A percentile compares a stretch with the other conserved stretches of the same genome.
Conservation (phyloP, 1,140 invertebrate genomes). For the Halictus rubicundus region DNA sequence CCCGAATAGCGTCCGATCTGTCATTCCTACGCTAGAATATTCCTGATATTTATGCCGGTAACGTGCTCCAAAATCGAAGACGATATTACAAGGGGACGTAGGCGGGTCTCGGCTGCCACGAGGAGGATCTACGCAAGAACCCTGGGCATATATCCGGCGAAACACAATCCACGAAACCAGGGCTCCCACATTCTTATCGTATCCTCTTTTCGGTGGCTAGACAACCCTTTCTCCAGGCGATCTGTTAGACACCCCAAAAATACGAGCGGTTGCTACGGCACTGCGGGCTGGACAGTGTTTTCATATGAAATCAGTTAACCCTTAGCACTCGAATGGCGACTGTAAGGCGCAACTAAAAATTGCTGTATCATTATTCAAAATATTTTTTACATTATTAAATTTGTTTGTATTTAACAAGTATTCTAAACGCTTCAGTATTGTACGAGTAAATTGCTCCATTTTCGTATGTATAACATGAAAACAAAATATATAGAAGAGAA, state of each 20-base stretch:
- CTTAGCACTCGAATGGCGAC: too few relatives aligned
- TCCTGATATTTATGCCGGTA: constrained; percentile 51
- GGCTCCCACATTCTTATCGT: constrained; percentile 53
- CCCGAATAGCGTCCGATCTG: constrained; percentile 7
- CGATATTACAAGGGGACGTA: constrained; percentile 51
- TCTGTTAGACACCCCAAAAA: not conserved
- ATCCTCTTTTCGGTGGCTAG: constrained; percentile 54
- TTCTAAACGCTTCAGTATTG: too few relatives aligned
- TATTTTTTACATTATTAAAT: too few relatives aligned
- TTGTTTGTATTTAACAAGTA: too few relatives aligned
- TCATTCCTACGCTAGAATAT: constrained; percentile 43
- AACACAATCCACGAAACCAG: constrained; percentile 42
- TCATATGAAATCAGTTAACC: too few relatives aligned
- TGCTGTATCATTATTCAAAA: too few relatives aligned
- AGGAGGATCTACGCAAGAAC: constrained; percentile 3
- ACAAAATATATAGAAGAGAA: too few relatives aligned
- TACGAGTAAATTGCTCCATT: too few relatives aligned
- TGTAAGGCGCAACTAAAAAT: too few relatives aligned
- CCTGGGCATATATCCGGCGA: constrained; percentile 1
- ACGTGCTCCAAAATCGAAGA: constrained; percentile 35
- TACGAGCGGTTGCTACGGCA: too few relatives aligned
- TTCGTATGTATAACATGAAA: too few relatives aligned
- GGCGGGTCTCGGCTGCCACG: constrained; percentile 31
- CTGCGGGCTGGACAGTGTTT: too few relatives aligned
- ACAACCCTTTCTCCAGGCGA: constrained; percentile 45